phyloP scores from a whole-genome alignment of 2,888 invertebrate genomes.

The Dasypogon diadema region DNA sequence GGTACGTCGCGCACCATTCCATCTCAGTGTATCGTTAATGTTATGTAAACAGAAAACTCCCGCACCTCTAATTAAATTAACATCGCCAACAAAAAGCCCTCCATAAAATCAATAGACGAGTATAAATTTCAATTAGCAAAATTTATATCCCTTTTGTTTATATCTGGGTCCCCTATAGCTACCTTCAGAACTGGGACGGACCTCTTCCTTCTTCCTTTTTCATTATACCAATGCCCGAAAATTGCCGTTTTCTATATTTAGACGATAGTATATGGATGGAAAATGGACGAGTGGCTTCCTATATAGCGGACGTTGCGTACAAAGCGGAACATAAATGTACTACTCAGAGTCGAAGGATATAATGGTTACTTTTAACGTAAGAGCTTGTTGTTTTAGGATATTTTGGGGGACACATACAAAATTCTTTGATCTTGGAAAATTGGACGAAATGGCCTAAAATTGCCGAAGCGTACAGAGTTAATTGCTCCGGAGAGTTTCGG shows the following conservation, averaged over 20 bases:
- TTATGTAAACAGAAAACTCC: slow-evolving; percentile 57
- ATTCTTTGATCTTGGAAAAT: slow-evolving; percentile 45
- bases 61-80: slow-evolving; percentile 58
- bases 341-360: slow-evolving; percentile 15
- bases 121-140: slow-evolving; percentile 58
- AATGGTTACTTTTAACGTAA: slow-evolving; percentile 41
- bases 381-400: slow-evolving; percentile 37
- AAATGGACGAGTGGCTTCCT: too few relatives aligned
- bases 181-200: background rate
- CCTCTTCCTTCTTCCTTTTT: background rate
- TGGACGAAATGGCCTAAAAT: slow-evolving; percentile 46
- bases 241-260: slow-evolving; percentile 36
- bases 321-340: background rate
- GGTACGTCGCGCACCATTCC: slow-evolving; percentile 12
- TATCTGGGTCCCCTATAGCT: slow-evolving; percentile 30
- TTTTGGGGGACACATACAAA: slow-evolving; percentile 27
- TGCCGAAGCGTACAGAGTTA: slow-evolving; percentile 47
- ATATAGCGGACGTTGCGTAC: slow-evolving; percentile 14
- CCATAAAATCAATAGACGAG: slow-evolving; percentile 56
- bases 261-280: background rate
- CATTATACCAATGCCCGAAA: slow-evolving; percentile 24
- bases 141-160: slow-evolving; percentile 56
- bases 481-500: slow-evolving; percentile 38
- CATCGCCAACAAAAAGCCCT: slow-evolving; percentile 54
- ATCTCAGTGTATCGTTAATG: slow-evolving; percentile 51